phyloP scores from a whole-genome alignment of 2,113 vertebrate genomes.

The Vireo altiloquus region DNA sequence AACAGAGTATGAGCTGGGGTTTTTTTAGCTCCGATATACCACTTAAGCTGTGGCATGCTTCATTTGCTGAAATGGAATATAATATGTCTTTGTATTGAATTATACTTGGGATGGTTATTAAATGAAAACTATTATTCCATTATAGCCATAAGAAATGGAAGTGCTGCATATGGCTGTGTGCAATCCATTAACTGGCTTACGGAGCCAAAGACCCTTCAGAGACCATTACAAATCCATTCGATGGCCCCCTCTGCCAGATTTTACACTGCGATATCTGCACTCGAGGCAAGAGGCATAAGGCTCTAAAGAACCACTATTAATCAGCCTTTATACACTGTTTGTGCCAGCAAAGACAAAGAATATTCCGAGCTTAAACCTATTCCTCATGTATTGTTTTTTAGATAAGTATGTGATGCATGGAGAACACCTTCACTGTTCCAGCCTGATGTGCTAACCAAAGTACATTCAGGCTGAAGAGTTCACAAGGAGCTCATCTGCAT shows the following conservation, averaged over 20 bases:
- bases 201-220: slow-evolving; percentile 9
- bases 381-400: background rate
- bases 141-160: background rate
- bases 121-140: slow-evolving; percentile 51
- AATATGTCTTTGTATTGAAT: slow-evolving; percentile 22
- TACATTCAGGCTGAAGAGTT: background rate
- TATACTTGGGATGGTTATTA: slow-evolving; percentile 37
- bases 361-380: background rate
- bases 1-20: fast-evolving
- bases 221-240: slow-evolving; percentile 15
- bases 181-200: slow-evolving; percentile 29
- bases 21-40: background rate
- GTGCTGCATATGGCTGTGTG: background rate
- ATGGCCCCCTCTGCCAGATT: background rate
- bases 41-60: slow-evolving; percentile 1
- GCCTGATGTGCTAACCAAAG: background rate
- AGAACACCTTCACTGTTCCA: background rate
- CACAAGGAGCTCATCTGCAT: background rate
- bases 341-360: background rate
- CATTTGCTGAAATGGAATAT: background rate
- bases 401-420: background rate
- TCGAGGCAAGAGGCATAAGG: background rate
- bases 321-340: background rate
- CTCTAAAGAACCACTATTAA: background rate
- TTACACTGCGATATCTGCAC: background rate